These are phyloP conservation scores for Chiridota heheva DNA, from an alignment of 35 echinoderm and acorn worm species.

Conservation along the genomic window DNA sequence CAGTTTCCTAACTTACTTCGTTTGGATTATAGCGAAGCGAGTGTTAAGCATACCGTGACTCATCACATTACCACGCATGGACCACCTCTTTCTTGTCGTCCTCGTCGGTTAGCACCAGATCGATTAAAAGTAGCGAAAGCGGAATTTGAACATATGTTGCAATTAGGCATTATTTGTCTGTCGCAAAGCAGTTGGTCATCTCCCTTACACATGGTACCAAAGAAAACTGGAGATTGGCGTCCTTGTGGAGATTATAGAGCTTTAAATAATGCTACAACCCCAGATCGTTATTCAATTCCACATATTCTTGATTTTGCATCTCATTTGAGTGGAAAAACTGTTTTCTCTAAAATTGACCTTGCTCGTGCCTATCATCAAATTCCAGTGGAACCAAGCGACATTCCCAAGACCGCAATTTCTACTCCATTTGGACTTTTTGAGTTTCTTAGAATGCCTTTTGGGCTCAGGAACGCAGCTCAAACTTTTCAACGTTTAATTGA, in stretches of 20 bases:
- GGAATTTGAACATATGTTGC: slow-evolving; percentile 65
- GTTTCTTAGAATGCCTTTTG: slow-evolving; percentile 36
- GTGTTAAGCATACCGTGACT: slow-evolving; percentile 37
- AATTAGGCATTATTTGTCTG: slow-evolving; percentile 49
- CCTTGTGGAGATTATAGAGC: slow-evolving; percentile 62
- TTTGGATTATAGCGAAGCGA: slow-evolving; percentile 8
- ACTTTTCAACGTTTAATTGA: slow-evolving; percentile 67
- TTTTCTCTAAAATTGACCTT: slow-evolving; percentile 64
- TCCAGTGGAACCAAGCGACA: slow-evolving; percentile 1
- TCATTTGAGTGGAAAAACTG: slow-evolving; percentile 9
- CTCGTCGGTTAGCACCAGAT: slow-evolving; percentile 16
- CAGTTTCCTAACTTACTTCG: slow-evolving; percentile 7
- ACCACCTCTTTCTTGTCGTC: slow-evolving; percentile 32
- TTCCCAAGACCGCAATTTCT: slow-evolving; percentile 28
- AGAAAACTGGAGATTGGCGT: slow-evolving; percentile 44
- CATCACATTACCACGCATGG: slow-evolving; percentile 56
- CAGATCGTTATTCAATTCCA: slow-evolving; percentile 57
- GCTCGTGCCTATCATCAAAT: slow-evolving; percentile 54
- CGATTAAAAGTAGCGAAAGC: slow-evolving; percentile 15
- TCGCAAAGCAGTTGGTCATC: slow-evolving; percentile 56
- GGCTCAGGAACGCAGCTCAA: slow-evolving; percentile 42
- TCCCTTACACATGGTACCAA: slow-evolving; percentile 58
- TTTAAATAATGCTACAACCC: slow-evolving; percentile 40
- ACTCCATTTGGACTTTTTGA: slow-evolving; percentile 37
- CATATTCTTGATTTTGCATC: slow-evolving; percentile 57